Conservation (phyloP, 1,140 invertebrate species). For the Glossosoma conforme region DNA sequence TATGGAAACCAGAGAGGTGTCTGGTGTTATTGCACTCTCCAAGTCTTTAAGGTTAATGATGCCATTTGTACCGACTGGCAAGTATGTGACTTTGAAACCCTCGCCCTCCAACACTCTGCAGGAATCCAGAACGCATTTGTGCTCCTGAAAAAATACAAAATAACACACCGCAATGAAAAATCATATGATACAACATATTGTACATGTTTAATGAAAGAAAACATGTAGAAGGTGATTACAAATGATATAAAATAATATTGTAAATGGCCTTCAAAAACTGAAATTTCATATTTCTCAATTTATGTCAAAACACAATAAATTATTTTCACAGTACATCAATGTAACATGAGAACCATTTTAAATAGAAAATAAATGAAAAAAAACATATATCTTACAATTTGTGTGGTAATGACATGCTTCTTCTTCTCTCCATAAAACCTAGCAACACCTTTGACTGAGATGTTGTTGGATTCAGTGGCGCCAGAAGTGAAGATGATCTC, state of each 20-base stretch:
- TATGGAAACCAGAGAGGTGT: slow-evolving; percentile 91
- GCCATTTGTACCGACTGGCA: slow-evolving; percentile 88
- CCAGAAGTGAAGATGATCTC: slow-evolving; percentile 99
- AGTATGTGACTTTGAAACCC: slow-evolving; percentile 94
- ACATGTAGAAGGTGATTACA: too few species aligned
- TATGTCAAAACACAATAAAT: too few species aligned
- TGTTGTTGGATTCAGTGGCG: slow-evolving; percentile 98
- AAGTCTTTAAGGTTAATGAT: slow-evolving; percentile 80
- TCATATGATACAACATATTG: too few species aligned
- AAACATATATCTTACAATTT: slow-evolving; percentile 69
- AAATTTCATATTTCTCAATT: too few species aligned
- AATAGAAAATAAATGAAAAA: too few species aligned
- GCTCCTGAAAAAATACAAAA: slow-evolving; percentile 84
- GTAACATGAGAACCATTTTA: too few species aligned
- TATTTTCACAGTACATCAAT: too few species aligned
- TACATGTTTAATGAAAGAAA: too few species aligned
- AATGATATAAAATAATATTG: too few species aligned
- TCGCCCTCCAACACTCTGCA: slow-evolving; percentile 92
- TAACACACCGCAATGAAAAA: too few species aligned
- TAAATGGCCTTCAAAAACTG: too few species aligned
- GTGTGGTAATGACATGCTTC: slow-evolving; percentile 96
- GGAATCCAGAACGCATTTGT: slow-evolving; percentile 99
- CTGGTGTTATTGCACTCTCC: slow-evolving; percentile 77
- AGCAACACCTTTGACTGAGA: slow-evolving; percentile 94
- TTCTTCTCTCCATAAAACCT: slow-evolving; percentile 93